Percentiles rank a stretch among this genome's conserved stretches.
Conservation (phyloP, 2,888 invertebrate genomes). For the Cetonia aurata region DNA sequence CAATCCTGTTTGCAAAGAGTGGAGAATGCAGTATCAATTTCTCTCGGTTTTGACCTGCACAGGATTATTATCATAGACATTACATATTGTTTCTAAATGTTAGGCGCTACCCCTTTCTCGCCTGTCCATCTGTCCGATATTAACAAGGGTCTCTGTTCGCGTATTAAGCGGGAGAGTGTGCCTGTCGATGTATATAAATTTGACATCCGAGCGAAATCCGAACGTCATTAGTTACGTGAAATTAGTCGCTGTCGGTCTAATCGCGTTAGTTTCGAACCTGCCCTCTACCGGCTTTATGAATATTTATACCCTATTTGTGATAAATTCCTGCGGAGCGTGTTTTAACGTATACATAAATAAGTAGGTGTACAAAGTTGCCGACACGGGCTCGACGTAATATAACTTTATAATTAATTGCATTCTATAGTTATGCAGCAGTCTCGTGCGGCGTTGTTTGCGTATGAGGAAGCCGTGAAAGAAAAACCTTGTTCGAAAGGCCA, state of each 20-base stretch:
- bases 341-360: neutral
- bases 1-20: too few species aligned
- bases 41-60: too few species aligned
- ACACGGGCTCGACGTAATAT: neutral
- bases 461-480: neutral
- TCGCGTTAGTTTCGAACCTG: slow-evolving; percentile 26
- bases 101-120: neutral
- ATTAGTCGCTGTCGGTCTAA: slow-evolving; percentile 25
- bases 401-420: slow-evolving; percentile 27
- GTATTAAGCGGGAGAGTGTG: slow-evolving; percentile 8
- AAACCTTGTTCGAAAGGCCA: neutral
- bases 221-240: slow-evolving; percentile 35
- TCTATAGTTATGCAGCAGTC: neutral
- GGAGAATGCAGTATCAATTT: too few species aligned
- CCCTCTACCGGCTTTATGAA: slow-evolving; percentile 17
- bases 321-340: slow-evolving; percentile 1
- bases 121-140: slow-evolving; percentile 26
- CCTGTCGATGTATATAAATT: slow-evolving; percentile 32
- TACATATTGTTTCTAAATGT: too few species aligned
- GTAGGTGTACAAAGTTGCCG: neutral
- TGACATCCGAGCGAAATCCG: slow-evolving; percentile 31
- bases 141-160: slow-evolving; percentile 33
- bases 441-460: neutral
- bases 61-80: too few species aligned
- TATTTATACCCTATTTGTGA: slow-evolving; percentile 21